A percentile compares a stretch with the other conserved stretches of the same genome.
phyloP scores from a whole-genome alignment of 2,113 vertebrate species.

The Anoura caudifer region DNA sequence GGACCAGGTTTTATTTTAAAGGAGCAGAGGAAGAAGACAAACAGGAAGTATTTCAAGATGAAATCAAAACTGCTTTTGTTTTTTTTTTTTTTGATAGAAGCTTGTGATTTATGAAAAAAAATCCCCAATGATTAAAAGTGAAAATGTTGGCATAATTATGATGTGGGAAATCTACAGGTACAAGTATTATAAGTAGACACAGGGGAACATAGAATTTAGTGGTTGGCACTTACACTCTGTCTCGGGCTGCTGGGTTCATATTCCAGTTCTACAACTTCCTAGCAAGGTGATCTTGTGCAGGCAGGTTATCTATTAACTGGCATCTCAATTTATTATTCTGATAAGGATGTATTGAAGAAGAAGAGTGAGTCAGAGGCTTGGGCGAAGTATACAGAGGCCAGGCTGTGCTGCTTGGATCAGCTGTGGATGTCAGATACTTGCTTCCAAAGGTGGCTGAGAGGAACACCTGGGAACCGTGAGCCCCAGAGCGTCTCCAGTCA shows the following conservation, averaged over 20 bases:
- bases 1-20: constrained; percentile 24
- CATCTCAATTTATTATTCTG: constrained; percentile 12
- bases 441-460: neutral
- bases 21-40: neutral
- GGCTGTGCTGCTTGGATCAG: neutral
- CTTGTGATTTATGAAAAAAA: constrained; percentile 9
- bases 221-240: neutral
- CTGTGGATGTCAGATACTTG: neutral
- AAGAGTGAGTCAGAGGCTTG: neutral
- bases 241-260: neutral
- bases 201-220: neutral
- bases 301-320: constrained; percentile 37
- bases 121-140: constrained; percentile 27
- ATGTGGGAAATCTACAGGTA: neutral
- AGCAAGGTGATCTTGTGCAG: neutral
- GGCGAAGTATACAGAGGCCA: neutral
- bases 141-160: constrained; percentile 16
- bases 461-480: neutral
- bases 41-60: constrained; percentile 49
- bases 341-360: constrained; percentile 7
- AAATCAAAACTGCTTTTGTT: constrained; percentile 54
- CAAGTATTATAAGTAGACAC: neutral
- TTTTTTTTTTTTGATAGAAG: constrained; percentile 56
- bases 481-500: neutral
- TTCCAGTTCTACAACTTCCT: constrained; percentile 24